A percentile compares a stretch with the other conserved stretches of the same genome.
These are phyloP conservation scores for Eupeodes luniger DNA, from an alignment of 2,888 invertebrate genomes.

Conservation along the genomic window DNA sequence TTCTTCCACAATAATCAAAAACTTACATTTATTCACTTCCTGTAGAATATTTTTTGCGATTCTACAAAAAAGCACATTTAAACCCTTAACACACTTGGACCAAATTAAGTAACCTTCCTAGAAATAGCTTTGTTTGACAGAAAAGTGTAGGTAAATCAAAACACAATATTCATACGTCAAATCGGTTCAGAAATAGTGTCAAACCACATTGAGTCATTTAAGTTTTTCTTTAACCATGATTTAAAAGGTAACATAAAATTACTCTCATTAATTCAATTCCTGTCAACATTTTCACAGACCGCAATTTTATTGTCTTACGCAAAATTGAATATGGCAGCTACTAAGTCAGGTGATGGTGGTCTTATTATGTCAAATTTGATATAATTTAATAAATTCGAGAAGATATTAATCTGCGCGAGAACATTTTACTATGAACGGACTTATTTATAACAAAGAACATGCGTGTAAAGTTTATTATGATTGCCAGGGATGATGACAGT, in stretches of 20 bases:
- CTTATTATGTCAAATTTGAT: slow-evolving; percentile 14
- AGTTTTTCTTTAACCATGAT: background rate
- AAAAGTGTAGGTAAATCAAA: too few relatives aligned
- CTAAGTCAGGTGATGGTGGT: background rate
- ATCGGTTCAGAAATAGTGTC: background rate
- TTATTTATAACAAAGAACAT: background rate
- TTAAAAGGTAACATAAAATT: background rate
- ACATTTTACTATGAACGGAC: background rate
- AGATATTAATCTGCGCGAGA: background rate
- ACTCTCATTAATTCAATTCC: slow-evolving; percentile 6
- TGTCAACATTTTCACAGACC: background rate
- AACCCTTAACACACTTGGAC: too few relatives aligned
- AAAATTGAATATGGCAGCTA: background rate
- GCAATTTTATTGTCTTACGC: background rate
- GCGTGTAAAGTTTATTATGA: background rate
- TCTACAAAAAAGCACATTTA: too few relatives aligned
- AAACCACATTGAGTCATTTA: background rate
- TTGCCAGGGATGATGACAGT: background rate
- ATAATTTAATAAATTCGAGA: background rate
- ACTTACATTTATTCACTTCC: too few relatives aligned
- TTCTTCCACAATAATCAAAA: too few relatives aligned
- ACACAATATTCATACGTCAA: background rate
- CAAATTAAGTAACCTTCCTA: too few relatives aligned
- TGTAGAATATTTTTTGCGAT: too few relatives aligned
- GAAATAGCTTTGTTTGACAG: too few relatives aligned